A percentile compares a stretch with the other conserved stretches of the same genome.
These are phyloP conservation scores for Pundamilia nyererei DNA, from an alignment of 2,113 vertebrate genomes.

Conservation along the genomic window DNA sequence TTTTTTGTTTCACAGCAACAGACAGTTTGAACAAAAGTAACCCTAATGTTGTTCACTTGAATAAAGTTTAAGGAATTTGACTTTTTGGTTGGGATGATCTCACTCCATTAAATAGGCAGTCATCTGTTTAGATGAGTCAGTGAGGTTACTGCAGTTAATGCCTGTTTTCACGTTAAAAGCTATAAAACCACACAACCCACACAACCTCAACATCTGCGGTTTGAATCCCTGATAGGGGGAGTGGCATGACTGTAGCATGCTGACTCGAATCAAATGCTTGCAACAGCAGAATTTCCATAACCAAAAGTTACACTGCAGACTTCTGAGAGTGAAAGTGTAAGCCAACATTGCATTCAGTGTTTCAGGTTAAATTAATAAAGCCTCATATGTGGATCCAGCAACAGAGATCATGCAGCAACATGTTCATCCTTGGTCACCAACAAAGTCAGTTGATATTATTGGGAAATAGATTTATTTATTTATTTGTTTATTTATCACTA, in stretches of 20 bases:
- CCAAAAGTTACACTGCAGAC: neutral
- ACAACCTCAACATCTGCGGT: neutral
- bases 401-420: neutral
- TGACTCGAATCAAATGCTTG: neutral
- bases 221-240: neutral
- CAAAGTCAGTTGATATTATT: neutral
- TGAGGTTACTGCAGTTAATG: slow-evolving; percentile 2
- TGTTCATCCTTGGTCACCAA: neutral
- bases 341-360: neutral
- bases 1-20: neutral
- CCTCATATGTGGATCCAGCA: neutral
- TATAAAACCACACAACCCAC: neutral
- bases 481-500: neutral
- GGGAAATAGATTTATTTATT: neutral
- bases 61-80: neutral
- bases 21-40: slow-evolving; percentile 17
- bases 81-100: slow-evolving; percentile 14
- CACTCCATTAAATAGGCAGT: neutral
- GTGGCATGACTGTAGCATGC: neutral
- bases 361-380: neutral
- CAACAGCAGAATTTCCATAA: neutral
- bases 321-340: neutral
- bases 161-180: neutral
- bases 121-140: slow-evolving; percentile 11
- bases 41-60: neutral